Evolutionary conservation across 2,888 invertebrate species (phyloP).

Genomic region (Marasmarcha lunaedactyla): DNA sequence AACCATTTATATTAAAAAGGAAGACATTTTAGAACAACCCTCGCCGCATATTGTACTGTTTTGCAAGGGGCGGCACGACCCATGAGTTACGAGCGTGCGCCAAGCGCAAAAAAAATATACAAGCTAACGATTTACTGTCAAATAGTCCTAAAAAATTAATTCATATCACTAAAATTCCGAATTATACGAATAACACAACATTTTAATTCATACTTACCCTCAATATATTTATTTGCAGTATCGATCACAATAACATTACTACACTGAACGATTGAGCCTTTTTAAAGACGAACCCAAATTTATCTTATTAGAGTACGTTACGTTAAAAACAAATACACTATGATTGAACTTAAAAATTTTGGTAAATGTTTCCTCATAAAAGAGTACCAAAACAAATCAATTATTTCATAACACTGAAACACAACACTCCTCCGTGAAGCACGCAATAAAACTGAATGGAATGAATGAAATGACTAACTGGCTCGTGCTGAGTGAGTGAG

Average conservation of each 20-base stretch:
- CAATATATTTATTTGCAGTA: slow-evolving; percentile 29
- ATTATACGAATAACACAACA: slow-evolving; percentile 7
- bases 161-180: too few species aligned
- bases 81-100: neutral
- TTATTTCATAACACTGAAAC: slow-evolving; percentile 10
- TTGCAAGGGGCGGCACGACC: neutral
- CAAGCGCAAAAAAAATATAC: slow-evolving; percentile 20
- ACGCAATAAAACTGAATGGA: slow-evolving; percentile 29
- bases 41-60: neutral
- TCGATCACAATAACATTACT: slow-evolving; percentile 47
- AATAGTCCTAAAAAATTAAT: too few species aligned
- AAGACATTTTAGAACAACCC: too few species aligned
- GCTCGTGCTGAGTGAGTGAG: slow-evolving; percentile 22
- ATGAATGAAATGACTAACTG: slow-evolving; percentile 13
- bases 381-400: slow-evolving; percentile 15
- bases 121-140: slow-evolving; percentile 12
- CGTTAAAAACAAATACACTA: too few species aligned
- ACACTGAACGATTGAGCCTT: too few species aligned
- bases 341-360: too few species aligned
- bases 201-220: slow-evolving; percentile 56
- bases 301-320: too few species aligned
- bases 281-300: too few species aligned
- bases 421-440: slow-evolving; percentile 19
- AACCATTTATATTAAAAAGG: too few species aligned
- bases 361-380: too few species aligned